These are phyloP conservation scores for Hippopotamyrus pictus DNA, from an alignment of 2,797 vertebrate genomes.

Conservation along the genomic window DNA sequence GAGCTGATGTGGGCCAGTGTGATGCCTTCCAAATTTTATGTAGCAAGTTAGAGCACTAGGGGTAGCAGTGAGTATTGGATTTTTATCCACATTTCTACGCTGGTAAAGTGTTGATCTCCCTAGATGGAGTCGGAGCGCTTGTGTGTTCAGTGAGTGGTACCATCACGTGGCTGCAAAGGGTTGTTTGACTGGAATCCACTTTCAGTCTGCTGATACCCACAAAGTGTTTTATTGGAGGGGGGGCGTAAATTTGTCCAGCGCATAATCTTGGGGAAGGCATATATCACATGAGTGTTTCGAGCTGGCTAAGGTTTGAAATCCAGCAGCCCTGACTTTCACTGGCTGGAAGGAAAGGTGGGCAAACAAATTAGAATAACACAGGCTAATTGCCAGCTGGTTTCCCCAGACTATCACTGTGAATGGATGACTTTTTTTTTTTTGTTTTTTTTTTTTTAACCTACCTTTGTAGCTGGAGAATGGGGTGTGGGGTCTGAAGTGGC, in stretches of 20 bases:
- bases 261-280: neutral
- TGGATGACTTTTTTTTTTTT: neutral
- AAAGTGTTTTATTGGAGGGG: neutral
- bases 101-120: neutral
- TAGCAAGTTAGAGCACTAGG: neutral
- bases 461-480: slow-evolving; percentile 23
- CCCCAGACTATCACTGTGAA: slow-evolving; percentile 61
- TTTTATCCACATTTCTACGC: neutral
- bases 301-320: neutral
- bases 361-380: slow-evolving; percentile 7
- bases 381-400: neutral
- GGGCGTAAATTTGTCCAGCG: neutral
- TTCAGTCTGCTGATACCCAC: neutral
- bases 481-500: slow-evolving; percentile 11
- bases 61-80: neutral
- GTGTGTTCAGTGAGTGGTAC: neutral
- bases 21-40: slow-evolving; percentile 46
- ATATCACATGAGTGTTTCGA: neutral
- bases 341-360: slow-evolving; percentile 14
- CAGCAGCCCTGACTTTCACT: neutral
- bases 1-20: slow-evolving; percentile 14
- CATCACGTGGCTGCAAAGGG: neutral
- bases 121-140: neutral
- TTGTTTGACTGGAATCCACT: neutral
- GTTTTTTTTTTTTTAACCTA: neutral